Evolutionary conservation across 2,797 vertebrate species (phyloP).

Genomic region (Heliangelus exortis): DNA sequence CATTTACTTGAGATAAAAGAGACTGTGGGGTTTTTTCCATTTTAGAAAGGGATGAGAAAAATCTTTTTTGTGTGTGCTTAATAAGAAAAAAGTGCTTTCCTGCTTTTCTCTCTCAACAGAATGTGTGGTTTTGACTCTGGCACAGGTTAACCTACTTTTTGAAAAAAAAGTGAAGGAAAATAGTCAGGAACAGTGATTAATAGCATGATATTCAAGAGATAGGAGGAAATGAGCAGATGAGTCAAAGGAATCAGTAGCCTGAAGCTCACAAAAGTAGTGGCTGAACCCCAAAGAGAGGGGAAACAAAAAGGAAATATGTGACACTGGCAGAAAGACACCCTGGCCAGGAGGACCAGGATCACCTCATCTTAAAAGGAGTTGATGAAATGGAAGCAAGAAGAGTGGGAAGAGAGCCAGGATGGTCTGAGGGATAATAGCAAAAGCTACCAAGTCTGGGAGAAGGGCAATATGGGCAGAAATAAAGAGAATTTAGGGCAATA

Average conservation of each 20-base stretch:
- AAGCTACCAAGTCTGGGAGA: neutral
- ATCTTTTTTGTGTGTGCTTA: neutral
- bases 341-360: neutral
- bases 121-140: neutral
- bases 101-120: neutral
- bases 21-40: neutral
- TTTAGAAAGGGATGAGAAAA: neutral
- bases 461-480: neutral
- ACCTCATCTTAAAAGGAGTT: neutral
- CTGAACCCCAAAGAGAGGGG: neutral
- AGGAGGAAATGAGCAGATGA: neutral
- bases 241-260: neutral
- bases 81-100: neutral
- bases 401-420: neutral
- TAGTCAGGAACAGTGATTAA: neutral
- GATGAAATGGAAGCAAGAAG: neutral
- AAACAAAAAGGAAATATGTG: neutral
- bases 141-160: neutral
- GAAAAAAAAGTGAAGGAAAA: neutral
- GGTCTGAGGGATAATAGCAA: neutral
- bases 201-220: neutral
- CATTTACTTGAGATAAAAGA: neutral
- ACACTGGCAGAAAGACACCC: neutral
- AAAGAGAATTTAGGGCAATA: neutral
- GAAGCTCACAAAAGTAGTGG: neutral